Conservation (phyloP, 2,888 invertebrate species). For the Seira musarum region DNA sequence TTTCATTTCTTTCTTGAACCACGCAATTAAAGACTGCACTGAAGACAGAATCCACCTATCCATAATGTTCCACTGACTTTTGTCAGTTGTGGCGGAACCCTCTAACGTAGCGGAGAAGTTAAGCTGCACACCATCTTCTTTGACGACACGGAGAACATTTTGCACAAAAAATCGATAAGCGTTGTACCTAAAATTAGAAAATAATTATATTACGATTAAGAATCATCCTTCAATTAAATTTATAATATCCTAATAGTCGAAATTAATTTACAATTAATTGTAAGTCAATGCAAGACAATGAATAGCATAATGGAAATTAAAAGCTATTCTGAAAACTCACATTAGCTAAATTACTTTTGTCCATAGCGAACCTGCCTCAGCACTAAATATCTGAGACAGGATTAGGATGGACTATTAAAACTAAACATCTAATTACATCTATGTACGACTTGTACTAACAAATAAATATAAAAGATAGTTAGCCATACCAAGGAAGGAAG, state of each 20-base stretch:
- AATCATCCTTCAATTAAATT: neutral
- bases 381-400: slow-evolving; percentile 38
- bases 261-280: neutral
- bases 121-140: slow-evolving; percentile 59
- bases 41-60: slow-evolving; percentile 98
- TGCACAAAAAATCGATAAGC: slow-evolving; percentile 95
- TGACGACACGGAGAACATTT: slow-evolving; percentile 78
- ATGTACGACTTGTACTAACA: too few species aligned
- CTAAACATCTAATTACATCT: too few species aligned
- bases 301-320: too few species aligned
- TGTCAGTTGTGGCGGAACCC: slow-evolving; percentile 36
- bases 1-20: slow-evolving; percentile 93
- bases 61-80: slow-evolving; percentile 82
- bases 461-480: too few species aligned
- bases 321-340: neutral
- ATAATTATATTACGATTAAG: too few species aligned
- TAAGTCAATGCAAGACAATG: neutral
- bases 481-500: slow-evolving; percentile 89
- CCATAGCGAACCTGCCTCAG: slow-evolving; percentile 62
- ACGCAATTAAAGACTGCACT: slow-evolving; percentile 92
- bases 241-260: neutral
- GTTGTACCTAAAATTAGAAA: slow-evolving; percentile 76
- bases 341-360: slow-evolving; percentile 59
- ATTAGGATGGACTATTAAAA: slow-evolving; percentile 58
- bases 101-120: slow-evolving; percentile 60